Base-by-base conservation (phyloP, 2,888 invertebrate species). In the Synergus umbraculus region DNA sequence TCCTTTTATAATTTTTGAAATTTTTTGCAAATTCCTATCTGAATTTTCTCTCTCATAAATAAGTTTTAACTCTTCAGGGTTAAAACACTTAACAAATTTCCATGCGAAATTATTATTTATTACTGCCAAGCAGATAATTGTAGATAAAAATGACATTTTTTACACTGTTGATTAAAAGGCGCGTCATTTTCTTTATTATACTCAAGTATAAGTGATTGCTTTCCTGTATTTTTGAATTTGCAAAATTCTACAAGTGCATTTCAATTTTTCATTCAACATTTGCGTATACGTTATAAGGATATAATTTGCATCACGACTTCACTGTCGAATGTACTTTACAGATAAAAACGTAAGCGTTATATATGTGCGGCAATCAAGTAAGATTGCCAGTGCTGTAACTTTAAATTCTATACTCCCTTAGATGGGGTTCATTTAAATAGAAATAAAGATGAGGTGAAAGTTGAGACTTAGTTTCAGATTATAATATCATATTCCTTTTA, bases 361-460 rank as follows among this genome's bases (percentile, higher is more conserved):
- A 66, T 66, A 67, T 46, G 46, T 22, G 46, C 49, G 46, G 69
- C 49, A 54, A 73, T 73, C 73, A 73, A 73, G 73, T 73, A 73
- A 49, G 73, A 73, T 73, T 73, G 54, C 54, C 49, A 73, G 73
- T 73, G 73, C 73, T 54, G 73, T 54, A 73, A 73, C 73, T 54
- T 37, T 54, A n/a, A 73, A n/a, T 73, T 73, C 73, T 73, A 54
- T 73, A 15, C 54, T 73, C 73, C 73, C 73, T 73, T 73, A 54
- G n/a, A 73, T 54, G 73, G 73, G 49, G 54, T 73, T 54, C 29
- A 73, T 73, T 73, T 37, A 73, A 73, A 54, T 54, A 73, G 73
- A 73, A 15, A 73, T 54, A 73, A 73, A 73, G 49, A 54, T 73
- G 37, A 73, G 73, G 73, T 54, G 49, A 73, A 73, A 73, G 73